These are phyloP conservation scores for Drosophila novamexicana DNA, from an alignment of 1,140 invertebrate genomes.

Conservation along the genomic window DNA sequence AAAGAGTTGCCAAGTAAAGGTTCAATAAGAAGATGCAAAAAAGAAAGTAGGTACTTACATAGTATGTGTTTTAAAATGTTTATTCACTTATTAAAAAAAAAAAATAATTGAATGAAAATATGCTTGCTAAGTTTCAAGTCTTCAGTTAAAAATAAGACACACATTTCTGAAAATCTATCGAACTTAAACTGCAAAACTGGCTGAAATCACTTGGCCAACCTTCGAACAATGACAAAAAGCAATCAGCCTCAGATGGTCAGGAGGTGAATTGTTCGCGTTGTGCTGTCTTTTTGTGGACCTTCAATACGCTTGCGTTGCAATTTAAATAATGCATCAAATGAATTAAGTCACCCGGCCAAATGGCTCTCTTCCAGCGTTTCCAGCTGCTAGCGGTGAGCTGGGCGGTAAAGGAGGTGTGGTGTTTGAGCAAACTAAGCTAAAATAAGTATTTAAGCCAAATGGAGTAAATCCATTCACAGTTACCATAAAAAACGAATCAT, in stretches of 20 bases:
- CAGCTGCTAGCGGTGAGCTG: background rate
- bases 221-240: slow-evolving; percentile 28
- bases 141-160: too few species aligned
- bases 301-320: slow-evolving; percentile 53
- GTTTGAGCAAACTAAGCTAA: slow-evolving; percentile 12
- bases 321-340: slow-evolving; percentile 77
- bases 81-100: too few species aligned
- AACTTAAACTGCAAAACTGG: background rate
- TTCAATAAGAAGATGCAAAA: background rate
- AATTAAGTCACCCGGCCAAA: slow-evolving; percentile 60
- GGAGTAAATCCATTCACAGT: slow-evolving; percentile 55
- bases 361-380: slow-evolving; percentile 6
- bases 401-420: background rate
- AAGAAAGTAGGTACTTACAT: too few species aligned
- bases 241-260: slow-evolving; percentile 45
- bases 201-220: slow-evolving; percentile 6
- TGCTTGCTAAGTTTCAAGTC: too few species aligned
- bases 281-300: slow-evolving; percentile 30
- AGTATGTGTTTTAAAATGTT: too few species aligned
- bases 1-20: background rate
- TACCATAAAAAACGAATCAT: slow-evolving; percentile 65
- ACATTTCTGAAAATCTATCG: background rate
- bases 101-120: too few species aligned
- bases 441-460: slow-evolving; percentile 63
- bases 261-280: slow-evolving; percentile 18